These are phyloP conservation scores for Pimpla rufipes DNA, from an alignment of 2,888 invertebrate species.

Conservation along the genomic window DNA sequence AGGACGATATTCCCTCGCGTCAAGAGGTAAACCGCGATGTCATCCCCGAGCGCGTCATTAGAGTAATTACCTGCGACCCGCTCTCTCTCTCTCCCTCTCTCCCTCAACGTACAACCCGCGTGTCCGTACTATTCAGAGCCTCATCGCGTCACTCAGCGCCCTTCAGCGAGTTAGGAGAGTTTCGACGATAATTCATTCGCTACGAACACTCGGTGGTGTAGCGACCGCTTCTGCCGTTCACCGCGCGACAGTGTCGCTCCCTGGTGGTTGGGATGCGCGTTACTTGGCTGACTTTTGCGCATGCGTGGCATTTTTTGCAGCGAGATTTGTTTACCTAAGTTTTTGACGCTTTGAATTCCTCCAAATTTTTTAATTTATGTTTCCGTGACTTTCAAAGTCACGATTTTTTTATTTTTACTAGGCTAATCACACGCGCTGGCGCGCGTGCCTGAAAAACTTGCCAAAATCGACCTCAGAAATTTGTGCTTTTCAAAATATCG, in stretches of 20 bases:
- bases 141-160: slow-evolving; percentile 57
- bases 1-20: slow-evolving; percentile 55
- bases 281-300: neutral
- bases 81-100: no score
- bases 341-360: neutral
- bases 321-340: neutral
- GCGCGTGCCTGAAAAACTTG: no score
- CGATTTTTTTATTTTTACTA: no score
- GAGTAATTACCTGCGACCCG: slow-evolving; percentile 71
- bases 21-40: slow-evolving; percentile 71
- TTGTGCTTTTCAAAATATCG: no score
- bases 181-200: slow-evolving; percentile 66
- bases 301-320: neutral
- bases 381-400: neutral
- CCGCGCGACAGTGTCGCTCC: neutral
- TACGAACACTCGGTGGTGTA: slow-evolving; percentile 12
- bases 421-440: no score
- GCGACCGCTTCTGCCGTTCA: neutral
- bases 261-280: neutral
- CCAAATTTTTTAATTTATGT: neutral
- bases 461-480: no score
- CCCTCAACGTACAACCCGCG: slow-evolving; percentile 43
- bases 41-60: slow-evolving; percentile 72
- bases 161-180: slow-evolving; percentile 56
- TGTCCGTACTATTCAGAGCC: slow-evolving; percentile 31